phyloP scores from a whole-genome alignment of 2,888 invertebrate species.

The Himalopsyche anomala region DNA sequence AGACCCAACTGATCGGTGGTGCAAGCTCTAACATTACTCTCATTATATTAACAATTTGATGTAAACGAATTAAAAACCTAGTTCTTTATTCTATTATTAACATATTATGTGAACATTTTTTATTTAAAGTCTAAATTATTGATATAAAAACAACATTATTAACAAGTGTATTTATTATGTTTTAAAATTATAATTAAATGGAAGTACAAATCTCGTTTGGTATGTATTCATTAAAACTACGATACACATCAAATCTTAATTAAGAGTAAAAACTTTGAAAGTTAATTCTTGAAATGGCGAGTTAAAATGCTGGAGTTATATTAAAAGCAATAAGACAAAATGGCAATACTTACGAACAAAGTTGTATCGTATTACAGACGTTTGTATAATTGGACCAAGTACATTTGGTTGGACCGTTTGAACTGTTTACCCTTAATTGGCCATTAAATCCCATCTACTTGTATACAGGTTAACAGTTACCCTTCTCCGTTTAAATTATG shows the following conservation, averaged over 20 bases:
- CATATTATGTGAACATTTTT: too few species aligned
- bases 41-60: too few species aligned
- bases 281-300: conserved; percentile 21
- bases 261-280: not conserved
- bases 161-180: too few species aligned
- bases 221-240: not conserved
- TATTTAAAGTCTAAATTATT: too few species aligned
- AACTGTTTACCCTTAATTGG: conserved; percentile 64
- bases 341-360: conserved; percentile 54
- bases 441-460: conserved; percentile 64
- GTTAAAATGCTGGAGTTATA: conserved; percentile 46
- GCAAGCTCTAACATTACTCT: too few species aligned
- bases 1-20: too few species aligned
- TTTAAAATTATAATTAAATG: too few species aligned
- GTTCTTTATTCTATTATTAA: too few species aligned
- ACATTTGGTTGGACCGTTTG: conserved; percentile 56
- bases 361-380: conserved; percentile 52
- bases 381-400: conserved; percentile 60
- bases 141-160: too few species aligned
- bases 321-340: conserved; percentile 58
- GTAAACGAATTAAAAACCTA: too few species aligned
- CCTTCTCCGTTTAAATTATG: conserved; percentile 17
- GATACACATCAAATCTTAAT: conserved; percentile 1
- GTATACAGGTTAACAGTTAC: conserved; percentile 57
- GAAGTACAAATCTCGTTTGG: too few species aligned